phyloP scores from a whole-genome alignment of 2,888 invertebrate species.

The Lasioglossum villosulum region DNA sequence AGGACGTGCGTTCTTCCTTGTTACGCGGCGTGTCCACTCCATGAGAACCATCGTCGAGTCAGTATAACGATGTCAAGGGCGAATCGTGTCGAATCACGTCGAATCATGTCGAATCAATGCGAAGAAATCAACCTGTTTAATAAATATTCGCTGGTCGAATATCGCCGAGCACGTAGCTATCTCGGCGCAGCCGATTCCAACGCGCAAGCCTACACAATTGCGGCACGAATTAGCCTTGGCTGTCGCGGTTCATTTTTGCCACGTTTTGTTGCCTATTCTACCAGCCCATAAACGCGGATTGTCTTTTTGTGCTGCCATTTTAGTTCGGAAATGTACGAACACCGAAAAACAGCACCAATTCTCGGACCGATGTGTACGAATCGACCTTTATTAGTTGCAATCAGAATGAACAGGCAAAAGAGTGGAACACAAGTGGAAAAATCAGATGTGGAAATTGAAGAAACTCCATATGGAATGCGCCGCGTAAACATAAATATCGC shows the following conservation, averaged over 20 bases:
- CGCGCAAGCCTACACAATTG: slow-evolving; percentile 27
- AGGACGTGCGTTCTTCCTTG: background rate
- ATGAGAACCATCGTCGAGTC: slow-evolving; percentile 53
- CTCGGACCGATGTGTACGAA: too few relatives aligned
- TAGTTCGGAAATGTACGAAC: too few relatives aligned
- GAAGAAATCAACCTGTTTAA: slow-evolving; percentile 72
- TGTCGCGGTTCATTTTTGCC: slow-evolving; percentile 25
- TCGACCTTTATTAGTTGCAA: too few relatives aligned
- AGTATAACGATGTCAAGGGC: slow-evolving; percentile 67
- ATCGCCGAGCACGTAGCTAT: slow-evolving; percentile 7
- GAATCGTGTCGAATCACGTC: slow-evolving; percentile 28
- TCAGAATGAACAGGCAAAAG: too few relatives aligned
- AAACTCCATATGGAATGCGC: background rate
- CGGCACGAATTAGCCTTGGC: slow-evolving; percentile 33
- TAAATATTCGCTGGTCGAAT: slow-evolving; percentile 49
- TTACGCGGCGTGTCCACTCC: slow-evolving; percentile 33
- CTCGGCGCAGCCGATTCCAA: slow-evolving; percentile 25
- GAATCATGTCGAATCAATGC: slow-evolving; percentile 36
- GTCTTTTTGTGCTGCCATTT: background rate
- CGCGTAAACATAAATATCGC: background rate
- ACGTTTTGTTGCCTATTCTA: background rate
- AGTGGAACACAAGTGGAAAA: too few relatives aligned
- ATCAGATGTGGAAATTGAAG: background rate
- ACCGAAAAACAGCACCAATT: too few relatives aligned
- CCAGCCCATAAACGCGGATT: background rate